Evolutionary conservation across 2,113 vertebrate genomes (phyloP).

Genomic region (Clupea harengus): DNA sequence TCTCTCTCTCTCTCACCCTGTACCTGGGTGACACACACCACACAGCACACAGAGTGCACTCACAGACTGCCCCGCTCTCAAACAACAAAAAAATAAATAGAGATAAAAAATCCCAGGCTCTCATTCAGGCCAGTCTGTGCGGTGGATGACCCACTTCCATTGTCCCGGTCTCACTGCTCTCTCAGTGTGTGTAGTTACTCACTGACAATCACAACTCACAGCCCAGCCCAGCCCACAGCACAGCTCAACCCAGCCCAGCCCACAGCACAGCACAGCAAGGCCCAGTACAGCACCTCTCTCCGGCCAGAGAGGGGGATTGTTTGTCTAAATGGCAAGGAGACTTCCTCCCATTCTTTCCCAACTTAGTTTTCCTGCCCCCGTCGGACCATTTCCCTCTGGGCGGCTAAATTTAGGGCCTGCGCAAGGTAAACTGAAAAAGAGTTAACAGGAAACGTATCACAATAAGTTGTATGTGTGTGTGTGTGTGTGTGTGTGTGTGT

Average conservation of each 20-base stretch:
- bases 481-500: slow-evolving; percentile 23
- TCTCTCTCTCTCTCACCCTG: too few species aligned
- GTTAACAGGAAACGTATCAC: slow-evolving; percentile 84
- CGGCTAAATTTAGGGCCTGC: slow-evolving; percentile 84
- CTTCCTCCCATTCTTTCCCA: slow-evolving; percentile 97
- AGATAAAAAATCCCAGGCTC: not conserved
- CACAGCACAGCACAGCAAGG: not conserved
- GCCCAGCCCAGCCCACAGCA: not conserved
- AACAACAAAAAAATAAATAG: not conserved
- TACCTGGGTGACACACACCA: not conserved
- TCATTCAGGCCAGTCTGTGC: not conserved
- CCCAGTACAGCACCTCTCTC: slow-evolving; percentile 50
- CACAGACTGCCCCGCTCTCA: not conserved
- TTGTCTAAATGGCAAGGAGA: slow-evolving; percentile 82
- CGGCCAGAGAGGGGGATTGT: slow-evolving; percentile 78
- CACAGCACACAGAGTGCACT: not conserved
- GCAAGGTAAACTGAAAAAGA: slow-evolving; percentile 75
- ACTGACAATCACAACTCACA: not conserved
- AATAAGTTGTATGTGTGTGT: slow-evolving; percentile 53
- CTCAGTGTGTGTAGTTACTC: not conserved
- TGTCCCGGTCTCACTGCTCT: not conserved
- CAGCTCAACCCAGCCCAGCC: not conserved
- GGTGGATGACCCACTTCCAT: not conserved
- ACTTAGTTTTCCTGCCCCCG: slow-evolving; percentile 92
- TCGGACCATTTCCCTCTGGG: slow-evolving; percentile 74